A percentile compares a stretch with the other conserved stretches of the same genome.
Evolutionary conservation across 2,113 vertebrate species (phyloP).

Genomic region (Lepidothrix coronata): DNA sequence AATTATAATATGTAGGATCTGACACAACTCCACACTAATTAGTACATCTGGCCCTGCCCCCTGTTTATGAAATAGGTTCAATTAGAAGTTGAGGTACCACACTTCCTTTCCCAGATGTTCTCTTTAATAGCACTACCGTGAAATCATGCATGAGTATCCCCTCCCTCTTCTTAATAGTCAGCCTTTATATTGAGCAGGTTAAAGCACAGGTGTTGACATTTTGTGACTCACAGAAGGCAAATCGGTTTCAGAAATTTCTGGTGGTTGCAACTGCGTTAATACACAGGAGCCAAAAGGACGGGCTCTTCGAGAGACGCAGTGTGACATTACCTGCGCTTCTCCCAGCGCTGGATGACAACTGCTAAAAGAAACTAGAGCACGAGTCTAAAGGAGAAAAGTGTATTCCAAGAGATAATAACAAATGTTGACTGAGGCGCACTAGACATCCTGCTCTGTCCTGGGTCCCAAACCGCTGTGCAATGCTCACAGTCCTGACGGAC

Average conservation of each 20-base stretch:
- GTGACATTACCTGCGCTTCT: background rate
- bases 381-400: background rate
- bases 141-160: background rate
- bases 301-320: background rate
- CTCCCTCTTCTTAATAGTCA: background rate
- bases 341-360: background rate
- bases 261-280: background rate
- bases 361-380: background rate
- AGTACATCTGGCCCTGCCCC: background rate
- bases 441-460: background rate
- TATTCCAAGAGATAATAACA: background rate
- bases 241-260: background rate
- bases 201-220: background rate
- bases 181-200: background rate
- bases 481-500: background rate
- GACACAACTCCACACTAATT: conserved; percentile 30
- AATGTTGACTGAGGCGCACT: background rate
- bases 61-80: background rate
- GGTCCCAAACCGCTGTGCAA: background rate
- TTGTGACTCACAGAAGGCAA: conserved; percentile 12
- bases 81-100: conserved; percentile 24
- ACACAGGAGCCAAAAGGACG: background rate
- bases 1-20: background rate
- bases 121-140: conserved; percentile 16
- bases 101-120: conserved; percentile 8